Base-by-base conservation (phyloP, 2,888 invertebrate species). In the Epinotia brunnichana region DNA sequence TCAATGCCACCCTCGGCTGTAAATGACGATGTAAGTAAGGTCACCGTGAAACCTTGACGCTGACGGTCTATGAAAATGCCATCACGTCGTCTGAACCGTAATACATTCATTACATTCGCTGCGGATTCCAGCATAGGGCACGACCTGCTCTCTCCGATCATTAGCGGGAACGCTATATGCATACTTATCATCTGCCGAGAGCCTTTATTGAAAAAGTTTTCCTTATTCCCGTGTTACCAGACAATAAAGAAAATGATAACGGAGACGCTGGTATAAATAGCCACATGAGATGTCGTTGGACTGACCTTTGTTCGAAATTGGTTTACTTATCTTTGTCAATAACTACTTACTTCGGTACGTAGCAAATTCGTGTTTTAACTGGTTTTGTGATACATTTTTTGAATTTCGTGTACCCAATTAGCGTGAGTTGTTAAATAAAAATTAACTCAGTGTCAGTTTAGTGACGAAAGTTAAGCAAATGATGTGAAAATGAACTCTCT, bases 91-190 rank as follows among this genome's bases (percentile, higher is more conserved):
- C 74, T 56, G 54, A 57, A 60, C 76, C 76, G 75, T 81, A 81
- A 83, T 83, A 81, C 83, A 84, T 85, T 85, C 82, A 84, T 83
- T 82, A 81, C 78, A 80, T 81, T 79, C 80, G 76, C 77, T 79
- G 76, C 76, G 76, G 76, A 83, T 81, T 81, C 81, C 81, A 56
- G 41, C 66, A 56, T 41, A 68, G 77, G 76, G 70, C 69, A 75
- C 75, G 74, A 73, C 75, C 68, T 66, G 53, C 77, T 74, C 73
- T 76, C 80, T 82, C 78, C 77, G 76, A 70, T 78, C 80, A 83
- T 85, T 83, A 86, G 76, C 78, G 77, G 76, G 73, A 74, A 81
- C 82, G 81, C 76, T 77, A 74, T 77, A 77, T 81, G 83, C 82
- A 84, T 85, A 83, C 80, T 81, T 82, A 87, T 81, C 77, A 81